Conservation (phyloP, 1,140 invertebrate species). For the Eufriesea mexicana region DNA sequence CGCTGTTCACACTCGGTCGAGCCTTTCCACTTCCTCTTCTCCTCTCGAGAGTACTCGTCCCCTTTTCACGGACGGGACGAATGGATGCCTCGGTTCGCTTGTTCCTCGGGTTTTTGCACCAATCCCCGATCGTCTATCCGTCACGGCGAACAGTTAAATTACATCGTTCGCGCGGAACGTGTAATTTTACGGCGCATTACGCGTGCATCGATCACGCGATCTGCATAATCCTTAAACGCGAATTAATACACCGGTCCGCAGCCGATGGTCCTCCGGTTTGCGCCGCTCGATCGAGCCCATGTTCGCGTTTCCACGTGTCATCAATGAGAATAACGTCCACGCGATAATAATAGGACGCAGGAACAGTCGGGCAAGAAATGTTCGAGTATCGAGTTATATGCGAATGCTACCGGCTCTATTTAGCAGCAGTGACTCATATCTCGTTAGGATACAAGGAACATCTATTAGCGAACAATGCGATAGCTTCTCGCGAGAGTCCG, state of each 20-base stretch:
- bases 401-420: not conserved
- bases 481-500: not conserved
- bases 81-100: not conserved
- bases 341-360: not conserved
- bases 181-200: conserved; percentile 24
- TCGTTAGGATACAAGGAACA: not conserved
- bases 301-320: not conserved
- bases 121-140: not conserved
- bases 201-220: not conserved
- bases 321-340: not conserved
- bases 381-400: conserved; percentile 1
- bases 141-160: conserved; percentile 8
- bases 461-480: not conserved
- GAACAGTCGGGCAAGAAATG: not conserved
- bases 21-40: too few species aligned
- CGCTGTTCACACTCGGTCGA: not conserved
- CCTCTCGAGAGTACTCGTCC: not conserved
- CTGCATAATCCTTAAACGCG: too few species aligned
- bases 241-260: not conserved
- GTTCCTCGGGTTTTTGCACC: not conserved
- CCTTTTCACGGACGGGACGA: not conserved
- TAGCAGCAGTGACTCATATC: not conserved
- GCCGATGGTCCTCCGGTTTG: not conserved
- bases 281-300: too few species aligned
- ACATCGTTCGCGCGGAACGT: conserved; percentile 9